Evolutionary conservation across 1,140 invertebrate species (phyloP).

Genomic region (Pseudoatta argentina): DNA sequence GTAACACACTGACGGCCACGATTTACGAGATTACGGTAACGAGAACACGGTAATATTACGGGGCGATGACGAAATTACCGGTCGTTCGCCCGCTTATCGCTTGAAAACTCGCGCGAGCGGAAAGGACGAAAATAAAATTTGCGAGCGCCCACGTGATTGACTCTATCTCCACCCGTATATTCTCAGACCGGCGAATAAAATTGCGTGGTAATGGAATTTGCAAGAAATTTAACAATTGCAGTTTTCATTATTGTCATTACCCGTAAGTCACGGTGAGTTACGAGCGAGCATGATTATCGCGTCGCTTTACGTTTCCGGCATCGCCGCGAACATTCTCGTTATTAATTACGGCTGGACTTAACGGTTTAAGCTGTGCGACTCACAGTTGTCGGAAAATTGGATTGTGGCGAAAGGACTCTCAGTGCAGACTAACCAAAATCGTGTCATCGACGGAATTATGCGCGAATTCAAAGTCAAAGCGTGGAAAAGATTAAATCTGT

Average conservation of each 20-base stretch:
- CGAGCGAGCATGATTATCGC: constrained; percentile 49
- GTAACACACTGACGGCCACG: constrained; percentile 63
- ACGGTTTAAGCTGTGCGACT: constrained; percentile 35
- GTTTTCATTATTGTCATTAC: constrained; percentile 17
- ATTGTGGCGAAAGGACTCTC: neutral
- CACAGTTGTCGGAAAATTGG: constrained; percentile 7
- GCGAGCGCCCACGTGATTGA: constrained; percentile 46
- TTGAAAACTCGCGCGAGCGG: constrained; percentile 28
- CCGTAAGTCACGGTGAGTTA: constrained; percentile 49
- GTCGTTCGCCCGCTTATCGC: constrained; percentile 54
- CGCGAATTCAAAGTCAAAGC: constrained; percentile 1
- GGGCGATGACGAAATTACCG: constrained; percentile 64
- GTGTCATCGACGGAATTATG: neutral
- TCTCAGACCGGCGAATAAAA: neutral
- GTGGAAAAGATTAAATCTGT: neutral
- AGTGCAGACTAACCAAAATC: constrained; percentile 28
- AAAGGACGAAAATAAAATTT: constrained; percentile 44
- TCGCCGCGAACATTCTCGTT: constrained; percentile 13
- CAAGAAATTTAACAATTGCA: constrained; percentile 57
- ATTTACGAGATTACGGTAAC: constrained; percentile 76
- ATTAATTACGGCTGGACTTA: constrained; percentile 44
- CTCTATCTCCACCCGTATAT: constrained; percentile 31
- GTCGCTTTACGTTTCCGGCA: constrained; percentile 18
- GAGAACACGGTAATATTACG: constrained; percentile 74
- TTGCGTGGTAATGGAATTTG: constrained; percentile 21